Evolutionary conservation across 2,113 vertebrate genomes (phyloP).

Genomic region (Podarcis muralis): DNA sequence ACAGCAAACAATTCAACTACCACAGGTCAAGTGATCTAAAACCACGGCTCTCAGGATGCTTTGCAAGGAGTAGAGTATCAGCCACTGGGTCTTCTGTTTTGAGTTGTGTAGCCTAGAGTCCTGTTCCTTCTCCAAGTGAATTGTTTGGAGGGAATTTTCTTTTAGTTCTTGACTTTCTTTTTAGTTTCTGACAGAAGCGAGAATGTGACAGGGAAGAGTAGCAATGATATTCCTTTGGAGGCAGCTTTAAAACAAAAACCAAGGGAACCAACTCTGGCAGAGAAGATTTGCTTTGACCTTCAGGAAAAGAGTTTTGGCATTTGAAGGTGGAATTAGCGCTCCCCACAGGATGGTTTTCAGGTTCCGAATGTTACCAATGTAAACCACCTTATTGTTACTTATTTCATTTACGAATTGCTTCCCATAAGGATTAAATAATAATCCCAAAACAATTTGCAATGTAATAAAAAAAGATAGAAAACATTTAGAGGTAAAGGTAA

Average conservation of each 20-base stretch:
- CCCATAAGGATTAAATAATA: no score
- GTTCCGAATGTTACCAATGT: not conserved
- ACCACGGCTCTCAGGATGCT: constrained; percentile 9
- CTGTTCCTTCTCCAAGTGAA: not conserved
- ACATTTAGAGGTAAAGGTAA: no score
- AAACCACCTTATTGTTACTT: no score
- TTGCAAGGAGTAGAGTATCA: not conserved
- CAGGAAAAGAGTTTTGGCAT: constrained; percentile 15
- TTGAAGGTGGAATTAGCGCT: constrained; percentile 25
- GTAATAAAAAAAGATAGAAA: no score
- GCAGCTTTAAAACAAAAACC: not conserved
- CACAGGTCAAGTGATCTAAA: not conserved
- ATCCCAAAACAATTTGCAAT: no score
- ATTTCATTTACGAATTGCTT: no score
- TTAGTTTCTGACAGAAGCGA: not conserved
- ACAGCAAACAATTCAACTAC: not conserved
- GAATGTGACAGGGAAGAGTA: not conserved
- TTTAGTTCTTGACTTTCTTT: constrained; percentile 4
- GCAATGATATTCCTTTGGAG: constrained; percentile 4
- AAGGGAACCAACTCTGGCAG: not conserved
- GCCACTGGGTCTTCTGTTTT: not conserved
- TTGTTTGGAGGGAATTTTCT: rapidly evolving
- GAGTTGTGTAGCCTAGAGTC: constrained; percentile 5
- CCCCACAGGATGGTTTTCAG: not conserved
- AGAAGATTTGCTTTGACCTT: constrained; percentile 29